Evolutionary conservation across 2,113 vertebrate species (phyloP).

Genomic region (Monopterus albus): DNA sequence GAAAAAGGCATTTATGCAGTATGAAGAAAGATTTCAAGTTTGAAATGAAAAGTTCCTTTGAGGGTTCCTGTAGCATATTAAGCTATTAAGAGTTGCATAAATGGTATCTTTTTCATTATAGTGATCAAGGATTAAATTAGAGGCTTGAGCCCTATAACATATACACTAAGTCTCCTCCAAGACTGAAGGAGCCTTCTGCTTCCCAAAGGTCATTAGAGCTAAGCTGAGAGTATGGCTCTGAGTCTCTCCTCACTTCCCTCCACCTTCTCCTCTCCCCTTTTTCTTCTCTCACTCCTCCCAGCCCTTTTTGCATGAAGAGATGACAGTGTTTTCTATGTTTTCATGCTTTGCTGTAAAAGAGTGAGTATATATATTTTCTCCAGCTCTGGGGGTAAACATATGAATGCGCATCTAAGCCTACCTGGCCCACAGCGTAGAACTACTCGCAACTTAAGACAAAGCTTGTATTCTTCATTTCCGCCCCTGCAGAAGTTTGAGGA

Average conservation of each 20-base stretch:
- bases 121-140: conserved; percentile 83
- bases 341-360: conserved; percentile 20
- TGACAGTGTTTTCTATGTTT: conserved; percentile 23
- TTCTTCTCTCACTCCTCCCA: conserved; percentile 20
- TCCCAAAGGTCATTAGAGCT: conserved; percentile 83
- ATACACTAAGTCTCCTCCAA: conserved; percentile 73
- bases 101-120: conserved; percentile 81
- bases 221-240: conserved; percentile 68
- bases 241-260: conserved; percentile 54
- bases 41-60: conserved; percentile 66
- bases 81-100: conserved; percentile 74
- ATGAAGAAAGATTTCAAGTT: conserved; percentile 50
- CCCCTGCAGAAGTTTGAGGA: conserved; percentile 53
- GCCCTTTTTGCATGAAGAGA: conserved; percentile 26
- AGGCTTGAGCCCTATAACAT: conserved; percentile 77
- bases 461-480: conserved; percentile 47
- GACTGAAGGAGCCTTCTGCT: conserved; percentile 73
- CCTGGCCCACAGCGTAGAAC: conserved; percentile 30
- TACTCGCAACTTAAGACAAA: conserved; percentile 50
- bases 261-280: conserved; percentile 33
- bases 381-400: conserved; percentile 57
- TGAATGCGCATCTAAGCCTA: conserved; percentile 34
- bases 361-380: conserved; percentile 8
- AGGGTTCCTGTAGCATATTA: conserved; percentile 76
- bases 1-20: conserved; percentile 41